Evolutionary conservation across 2,888 invertebrate species (phyloP), one percentile per base, ranked within the genome.

Genomic region (Pegoplata infirma): DNA sequence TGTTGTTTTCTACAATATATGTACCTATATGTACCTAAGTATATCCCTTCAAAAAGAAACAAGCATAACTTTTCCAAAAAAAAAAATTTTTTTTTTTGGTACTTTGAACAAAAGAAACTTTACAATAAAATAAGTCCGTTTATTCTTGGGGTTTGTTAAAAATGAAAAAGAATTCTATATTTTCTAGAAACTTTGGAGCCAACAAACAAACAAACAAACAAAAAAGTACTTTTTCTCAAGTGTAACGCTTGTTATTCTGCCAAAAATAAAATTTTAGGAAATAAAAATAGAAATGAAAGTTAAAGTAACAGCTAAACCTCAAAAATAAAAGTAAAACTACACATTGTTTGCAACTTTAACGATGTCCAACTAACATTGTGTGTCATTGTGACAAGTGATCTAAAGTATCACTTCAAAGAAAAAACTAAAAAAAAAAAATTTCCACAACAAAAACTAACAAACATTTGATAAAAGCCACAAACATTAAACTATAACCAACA

Each of bases 81-180:
- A n/a, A n/a, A n/a, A n/a, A n/a, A n/a, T n/a, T n/a, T n/a, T n/a
- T n/a, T n/a, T n/a, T n/a, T 56, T 25, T 32, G 16, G 8, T 58
- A 44, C 17, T 64, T 40, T 68, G 16, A 76, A 76, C 68, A 76
- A 69, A 63, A 55, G 46, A 63, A 66, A 71, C 63, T 79, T 72
- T 7, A 53, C 55, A 75, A 79, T 79, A 79, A 79, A 75, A 79
- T 79, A 79, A 79, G 72, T 79, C 74, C 75, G 75, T 75, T 75
- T 61, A 75, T 72, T 75, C 67, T 75, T 79, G 67, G 46, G 56
- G 61, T 21, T 71, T 74, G 69, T 66, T 78, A 59, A 44, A n/a
- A 75, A 32, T 75, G 56, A 44, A 75, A 63, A 75, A 47, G 16
- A 56, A 61, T 68, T 75, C 12, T 16, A 6, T 53, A 51, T 53